Evolutionary conservation across 2,113 vertebrate genomes (phyloP), one percentile per base, ranked within the genome.

Genomic region (Tetraodon nigroviridis): DNA sequence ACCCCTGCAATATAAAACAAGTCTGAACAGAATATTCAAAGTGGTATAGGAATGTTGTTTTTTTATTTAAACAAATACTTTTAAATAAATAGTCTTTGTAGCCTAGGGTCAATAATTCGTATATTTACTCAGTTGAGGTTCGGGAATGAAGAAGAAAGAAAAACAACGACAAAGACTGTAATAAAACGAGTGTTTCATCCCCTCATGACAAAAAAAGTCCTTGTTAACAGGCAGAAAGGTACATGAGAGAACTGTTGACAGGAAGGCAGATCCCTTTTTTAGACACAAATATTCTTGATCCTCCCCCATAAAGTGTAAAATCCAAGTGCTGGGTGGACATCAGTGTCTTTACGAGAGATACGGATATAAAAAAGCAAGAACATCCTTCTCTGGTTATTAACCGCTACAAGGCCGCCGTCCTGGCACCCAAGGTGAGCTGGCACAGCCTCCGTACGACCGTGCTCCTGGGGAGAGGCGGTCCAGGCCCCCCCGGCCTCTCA

Each of bases 1-100:
- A 58, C 76, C 86, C 81, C 74, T 67, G 79, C 73, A 78, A 80
- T 85, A 87, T 78, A 86, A 85, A 86, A 69, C 79, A 76, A 84
- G 78, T 59, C 79, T 42, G 80, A 81, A 81, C 79, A 83, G 42
- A 84, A 85, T 69, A 77, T 78, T 80, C 66, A 80, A 32, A 89
- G 82, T 84, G 85, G 79, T 78, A 84, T 71, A 84, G 89, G 88
- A 89, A 90, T 90, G 87, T 90, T 65, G 55, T 58, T 56, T 61
- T 78, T 80, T 58, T 59, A 72, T 78, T 84, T 55, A 82, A 86
- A 89, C 87, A 90, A 90, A 89, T 90, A 89, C 57, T 75, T 59
- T 89, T 57, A 87, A 16, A 17, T 16, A 62, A 80, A 82, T 75
- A 82, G 71, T 84, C 79, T 84, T 81, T 84, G 52, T 75, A 76